Evolutionary conservation across 2,797 vertebrate species (phyloP).

Genomic region (Fistularia tabacaria): DNA sequence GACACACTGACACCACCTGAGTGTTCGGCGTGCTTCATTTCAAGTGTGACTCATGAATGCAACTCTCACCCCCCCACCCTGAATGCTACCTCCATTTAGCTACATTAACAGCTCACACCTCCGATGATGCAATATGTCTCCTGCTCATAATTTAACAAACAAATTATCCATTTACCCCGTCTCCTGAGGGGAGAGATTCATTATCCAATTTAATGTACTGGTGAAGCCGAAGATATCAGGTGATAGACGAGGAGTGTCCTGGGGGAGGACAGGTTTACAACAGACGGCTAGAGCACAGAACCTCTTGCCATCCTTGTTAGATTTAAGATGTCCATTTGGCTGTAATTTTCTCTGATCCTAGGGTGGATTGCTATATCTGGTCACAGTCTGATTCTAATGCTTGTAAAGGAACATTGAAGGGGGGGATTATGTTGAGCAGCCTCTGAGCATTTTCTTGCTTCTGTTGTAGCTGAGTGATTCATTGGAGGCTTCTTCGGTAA

Average conservation of each 20-base stretch:
- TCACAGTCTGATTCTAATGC: slow-evolving; percentile 13
- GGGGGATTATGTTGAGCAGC: slow-evolving; percentile 24
- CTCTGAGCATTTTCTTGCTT: slow-evolving; percentile 20
- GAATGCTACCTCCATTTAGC: slow-evolving; percentile 49
- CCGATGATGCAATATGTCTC: slow-evolving; percentile 47
- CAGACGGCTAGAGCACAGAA: slow-evolving; percentile 21
- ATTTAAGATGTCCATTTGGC: slow-evolving; percentile 43
- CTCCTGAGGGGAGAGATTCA: slow-evolving; percentile 56
- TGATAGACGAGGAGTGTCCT: slow-evolving; percentile 55
- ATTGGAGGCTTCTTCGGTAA: slow-evolving; percentile 58
- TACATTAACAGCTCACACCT: slow-evolving; percentile 36
- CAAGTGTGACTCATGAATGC: slow-evolving; percentile 25
- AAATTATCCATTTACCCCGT: slow-evolving; percentile 57
- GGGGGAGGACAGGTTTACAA: slow-evolving; percentile 54
- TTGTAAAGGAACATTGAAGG: neutral
- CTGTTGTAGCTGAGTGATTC: slow-evolving; percentile 48
- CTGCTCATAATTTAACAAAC: slow-evolving; percentile 53
- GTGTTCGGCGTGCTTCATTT: slow-evolving; percentile 16
- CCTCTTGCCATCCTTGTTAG: slow-evolving; percentile 27
- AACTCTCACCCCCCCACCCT: slow-evolving; percentile 8
- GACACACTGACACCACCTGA: neutral
- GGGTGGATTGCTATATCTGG: slow-evolving; percentile 10
- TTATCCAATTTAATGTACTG: slow-evolving; percentile 58
- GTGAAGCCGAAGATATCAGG: slow-evolving; percentile 40
- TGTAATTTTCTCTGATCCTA: slow-evolving; percentile 20